Evolutionary conservation across 2,888 invertebrate species (phyloP), one percentile per base, ranked within the genome.

Genomic region (Zhuqinia jingwanae): DNA sequence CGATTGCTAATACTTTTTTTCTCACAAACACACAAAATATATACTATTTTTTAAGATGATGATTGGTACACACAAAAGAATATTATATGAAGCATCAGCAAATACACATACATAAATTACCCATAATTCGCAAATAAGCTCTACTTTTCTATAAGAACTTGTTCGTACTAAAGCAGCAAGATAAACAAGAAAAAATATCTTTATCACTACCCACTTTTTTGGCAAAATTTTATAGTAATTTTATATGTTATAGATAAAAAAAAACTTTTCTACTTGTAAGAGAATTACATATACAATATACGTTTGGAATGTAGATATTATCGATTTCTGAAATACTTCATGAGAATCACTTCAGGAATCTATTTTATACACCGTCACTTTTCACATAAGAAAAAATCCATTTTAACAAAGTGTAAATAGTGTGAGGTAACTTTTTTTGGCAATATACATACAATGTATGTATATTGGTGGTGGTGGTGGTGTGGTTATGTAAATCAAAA

Each of bases 141-240:
- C 5, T 50, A 36, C 15, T 17, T n/a, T n/a, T n/a, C n/a, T n/a
- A n/a, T n/a, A 63, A 2, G 2, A 36, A 25, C 36, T 36, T 36
- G n/a, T 53, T 75, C 17, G 17, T 25, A n/a, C n/a, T n/a, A n/a
- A 30, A 25, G 73, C 8, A 56, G 36, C n/a, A 10, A 36, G 56
- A 58, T 58, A 76, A 58, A 42, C 42, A 76, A 58, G 30, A 58
- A 56, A n/a, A n/a, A 22, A 10, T 36, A 36, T 20, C 42, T 58
- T 17, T 75, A 75, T 30, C 36, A 76, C 13, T 50, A 5, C n/a
- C n/a, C n/a, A 13, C 15, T 76, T 53, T 75, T 58, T 58, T 76
- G 76, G 76, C 76, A 76, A 58, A 76, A 58, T 58, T 42, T 76
- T 56, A 56, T 58, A 76, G 13, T 27, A n/a, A 6, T 8, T 10